Conservation (phyloP, 1,140 invertebrate species). For the Phymorhynchus buccinoides region DNA sequence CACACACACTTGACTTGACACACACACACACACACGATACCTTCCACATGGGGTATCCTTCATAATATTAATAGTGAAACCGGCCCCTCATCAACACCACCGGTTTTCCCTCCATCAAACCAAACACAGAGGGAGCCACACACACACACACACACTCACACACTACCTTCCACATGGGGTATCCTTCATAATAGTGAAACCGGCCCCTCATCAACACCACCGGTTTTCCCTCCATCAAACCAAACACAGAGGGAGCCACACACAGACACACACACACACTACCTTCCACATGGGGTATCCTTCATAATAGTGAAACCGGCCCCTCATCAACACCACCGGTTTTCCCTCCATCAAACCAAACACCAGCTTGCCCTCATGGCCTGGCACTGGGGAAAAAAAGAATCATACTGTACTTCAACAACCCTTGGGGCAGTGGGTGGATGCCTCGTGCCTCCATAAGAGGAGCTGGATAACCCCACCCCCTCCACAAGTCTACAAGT, state of each 20-base stretch:
- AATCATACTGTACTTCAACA: neutral
- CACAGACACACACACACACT: no score
- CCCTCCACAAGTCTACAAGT: no score
- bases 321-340: slow-evolving; percentile 93
- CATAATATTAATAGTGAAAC: slow-evolving; percentile 96
- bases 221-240: neutral
- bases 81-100: slow-evolving; percentile 96
- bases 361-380: slow-evolving; percentile 90
- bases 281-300: slow-evolving; percentile 94
- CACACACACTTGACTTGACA: no score
- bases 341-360: slow-evolving; percentile 87
- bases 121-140: slow-evolving; percentile 80
- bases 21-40: slow-evolving; percentile 72
- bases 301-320: slow-evolving; percentile 95
- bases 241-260: slow-evolving; percentile 81
- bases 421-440: no score
- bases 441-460: no score
- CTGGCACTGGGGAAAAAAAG: slow-evolving; percentile 83
- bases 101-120: slow-evolving; percentile 82
- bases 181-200: slow-evolving; percentile 96
- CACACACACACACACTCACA: no score
- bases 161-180: slow-evolving; percentile 88
- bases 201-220: slow-evolving; percentile 93
- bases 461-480: no score
- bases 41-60: slow-evolving; percentile 93